phyloP scores from a whole-genome alignment of 2,888 invertebrate species.

The Therioaphis trifolii region DNA sequence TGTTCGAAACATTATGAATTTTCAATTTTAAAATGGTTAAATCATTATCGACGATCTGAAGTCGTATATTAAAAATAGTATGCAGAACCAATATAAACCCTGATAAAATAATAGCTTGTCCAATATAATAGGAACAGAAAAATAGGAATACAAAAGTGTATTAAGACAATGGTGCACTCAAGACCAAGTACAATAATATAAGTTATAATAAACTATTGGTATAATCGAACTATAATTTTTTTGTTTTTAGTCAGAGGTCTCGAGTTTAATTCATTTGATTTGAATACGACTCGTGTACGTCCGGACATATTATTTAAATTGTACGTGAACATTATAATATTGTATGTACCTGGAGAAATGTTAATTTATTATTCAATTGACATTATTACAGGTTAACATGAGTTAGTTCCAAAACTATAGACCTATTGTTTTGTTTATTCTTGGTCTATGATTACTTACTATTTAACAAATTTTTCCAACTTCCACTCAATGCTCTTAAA shows the following conservation, averaged over 20 bases:
- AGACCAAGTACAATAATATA: conserved; percentile 24
- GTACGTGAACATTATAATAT: conserved; percentile 8
- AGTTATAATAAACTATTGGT: conserved; percentile 1
- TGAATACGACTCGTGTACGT: conserved; percentile 14
- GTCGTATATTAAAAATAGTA: conserved; percentile 19
- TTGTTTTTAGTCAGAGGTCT: conserved; percentile 33
- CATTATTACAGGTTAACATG: conserved; percentile 9
- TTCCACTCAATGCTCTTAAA: conserved; percentile 80
- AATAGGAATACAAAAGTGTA: not conserved
- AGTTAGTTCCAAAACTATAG: not conserved
- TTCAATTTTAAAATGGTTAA: not conserved
- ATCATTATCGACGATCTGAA: not conserved
- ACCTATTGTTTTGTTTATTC: not conserved
- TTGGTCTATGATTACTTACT: conserved; percentile 74
- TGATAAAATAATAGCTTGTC: conserved; percentile 36
- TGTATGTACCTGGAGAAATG: not conserved
- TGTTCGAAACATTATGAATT: not conserved
- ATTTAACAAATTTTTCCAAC: conserved; percentile 83
- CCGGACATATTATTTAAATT: conserved; percentile 26
- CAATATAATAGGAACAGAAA: not conserved
- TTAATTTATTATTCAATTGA: conserved; percentile 16
- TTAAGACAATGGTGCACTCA: conserved; percentile 27
- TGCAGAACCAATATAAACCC: not conserved
- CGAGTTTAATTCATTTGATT: not conserved
- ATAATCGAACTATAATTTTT: conserved; percentile 54